Conservation (phyloP, 2,113 vertebrate species). For the Cranoglanis bouderius region DNA sequence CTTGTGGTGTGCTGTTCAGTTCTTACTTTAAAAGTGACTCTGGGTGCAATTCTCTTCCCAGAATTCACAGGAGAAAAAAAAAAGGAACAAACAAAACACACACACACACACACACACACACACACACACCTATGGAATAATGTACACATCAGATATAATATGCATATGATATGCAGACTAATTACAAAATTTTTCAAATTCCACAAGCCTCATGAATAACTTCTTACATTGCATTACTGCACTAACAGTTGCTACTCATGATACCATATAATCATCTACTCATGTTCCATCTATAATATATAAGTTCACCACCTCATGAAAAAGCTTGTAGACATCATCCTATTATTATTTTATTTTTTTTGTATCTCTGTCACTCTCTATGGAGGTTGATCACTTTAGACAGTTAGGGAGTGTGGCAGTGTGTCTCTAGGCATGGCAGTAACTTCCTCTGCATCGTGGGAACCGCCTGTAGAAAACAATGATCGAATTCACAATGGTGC, state of each 20-base stretch:
- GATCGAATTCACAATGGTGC: constrained; percentile 78
- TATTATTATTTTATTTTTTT: not conserved
- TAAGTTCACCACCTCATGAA: not conserved
- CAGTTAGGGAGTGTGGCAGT: constrained; percentile 52
- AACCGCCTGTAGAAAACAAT: constrained; percentile 77
- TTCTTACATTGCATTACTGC: not conserved
- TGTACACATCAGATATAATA: not conserved
- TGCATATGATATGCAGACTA: not conserved
- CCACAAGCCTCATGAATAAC: not conserved
- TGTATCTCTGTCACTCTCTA: not conserved
- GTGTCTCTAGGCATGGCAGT: constrained; percentile 66
- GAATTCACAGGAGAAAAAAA: too few relatives aligned
- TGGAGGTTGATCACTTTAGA: constrained; percentile 40
- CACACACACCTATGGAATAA: too few relatives aligned
- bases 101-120: too few relatives aligned
- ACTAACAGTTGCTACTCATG: not conserved
- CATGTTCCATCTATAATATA: not conserved
- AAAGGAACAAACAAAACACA: too few relatives aligned
- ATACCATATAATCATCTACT: not conserved
- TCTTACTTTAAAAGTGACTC: constrained; percentile 49
- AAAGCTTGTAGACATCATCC: not conserved
- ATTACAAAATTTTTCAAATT: not conserved
- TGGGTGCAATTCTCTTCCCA: constrained; percentile 12
- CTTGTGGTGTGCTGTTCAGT: constrained; percentile 69
- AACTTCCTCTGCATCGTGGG: constrained; percentile 79